A percentile compares a stretch with the other conserved stretches of the same genome.
Conservation (phyloP, 1,140 invertebrate genomes). For the Aphelinus atriplicis region DNA sequence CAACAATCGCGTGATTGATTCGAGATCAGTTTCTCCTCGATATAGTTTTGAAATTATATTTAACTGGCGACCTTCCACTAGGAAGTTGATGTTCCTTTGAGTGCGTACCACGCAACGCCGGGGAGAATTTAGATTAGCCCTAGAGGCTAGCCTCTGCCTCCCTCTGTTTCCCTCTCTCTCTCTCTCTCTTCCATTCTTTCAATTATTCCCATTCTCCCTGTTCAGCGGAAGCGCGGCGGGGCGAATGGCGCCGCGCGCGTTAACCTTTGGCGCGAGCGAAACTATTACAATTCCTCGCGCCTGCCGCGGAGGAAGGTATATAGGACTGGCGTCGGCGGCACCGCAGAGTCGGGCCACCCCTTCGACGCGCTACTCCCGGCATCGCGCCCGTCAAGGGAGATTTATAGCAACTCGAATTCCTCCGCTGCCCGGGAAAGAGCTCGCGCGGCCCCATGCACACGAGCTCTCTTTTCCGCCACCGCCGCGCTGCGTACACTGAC, state of each 20-base stretch:
- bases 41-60: no score
- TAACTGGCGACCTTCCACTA: no score
- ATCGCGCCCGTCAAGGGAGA: conserved; percentile 65
- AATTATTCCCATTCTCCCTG: conserved; percentile 37
- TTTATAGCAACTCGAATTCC: conserved; percentile 67
- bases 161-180: no score
- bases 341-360: conserved; percentile 28
- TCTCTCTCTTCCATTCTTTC: conserved; percentile 41
- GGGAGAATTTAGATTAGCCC: no score
- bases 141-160: no score
- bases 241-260: background rate
- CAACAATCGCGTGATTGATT: background rate
- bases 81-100: no score
- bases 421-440: conserved; percentile 60
- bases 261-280: conserved; percentile 40
- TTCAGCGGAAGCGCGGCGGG: no score
- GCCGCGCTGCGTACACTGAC: conserved; percentile 42
- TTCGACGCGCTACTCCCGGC: conserved; percentile 41
- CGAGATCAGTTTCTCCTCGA: no score
- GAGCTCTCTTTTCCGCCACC: conserved; percentile 22
- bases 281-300: conserved; percentile 54
- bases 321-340: background rate
- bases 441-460: conserved; percentile 26
- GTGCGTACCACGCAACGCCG: no score
- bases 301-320: conserved; percentile 9